These are phyloP conservation scores for Leucophenga maculata DNA, from an alignment of 2,888 invertebrate species.

Conservation along the genomic window DNA sequence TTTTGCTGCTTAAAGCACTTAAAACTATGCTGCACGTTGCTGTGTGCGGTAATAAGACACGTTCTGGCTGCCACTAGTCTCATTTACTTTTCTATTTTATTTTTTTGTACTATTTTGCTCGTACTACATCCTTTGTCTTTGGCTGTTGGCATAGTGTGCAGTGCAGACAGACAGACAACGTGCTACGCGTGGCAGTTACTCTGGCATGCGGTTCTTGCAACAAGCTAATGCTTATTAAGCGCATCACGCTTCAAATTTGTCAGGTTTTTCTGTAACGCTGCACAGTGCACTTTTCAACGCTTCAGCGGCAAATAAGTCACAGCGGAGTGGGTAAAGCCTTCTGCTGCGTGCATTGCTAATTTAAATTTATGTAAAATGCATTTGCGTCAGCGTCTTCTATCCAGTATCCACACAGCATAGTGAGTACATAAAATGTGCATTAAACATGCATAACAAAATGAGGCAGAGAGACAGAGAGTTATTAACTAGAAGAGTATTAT, in stretches of 20 bases:
- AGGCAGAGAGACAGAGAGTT: too few species aligned
- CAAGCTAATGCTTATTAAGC: constrained; percentile 19
- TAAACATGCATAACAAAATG: too few species aligned
- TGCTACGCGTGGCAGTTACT: background rate
- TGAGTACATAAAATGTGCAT: too few species aligned
- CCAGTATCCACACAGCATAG: too few species aligned
- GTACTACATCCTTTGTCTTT: background rate
- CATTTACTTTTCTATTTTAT: background rate
- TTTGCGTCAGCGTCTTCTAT: background rate
- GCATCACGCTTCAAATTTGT: constrained; percentile 18
- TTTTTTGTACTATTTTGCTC: too few species aligned
- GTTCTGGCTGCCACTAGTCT: background rate
- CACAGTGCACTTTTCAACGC: background rate
- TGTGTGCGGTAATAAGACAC: constrained; percentile 19
- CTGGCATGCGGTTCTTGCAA: background rate
- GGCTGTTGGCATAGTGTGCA: background rate
- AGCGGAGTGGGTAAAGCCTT: background rate
- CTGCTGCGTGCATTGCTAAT: constrained; percentile 1
- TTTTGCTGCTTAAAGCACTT: background rate
- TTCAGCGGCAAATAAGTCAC: background rate
- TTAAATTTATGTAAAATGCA: constrained; percentile 13
- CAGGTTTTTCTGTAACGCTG: background rate
- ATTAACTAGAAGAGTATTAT: too few species aligned
- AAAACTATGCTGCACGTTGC: too few species aligned
- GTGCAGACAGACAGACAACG: background rate